Conservation (phyloP, 2,113 vertebrate genomes). For the Misgurnus anguillicaudatus region DNA sequence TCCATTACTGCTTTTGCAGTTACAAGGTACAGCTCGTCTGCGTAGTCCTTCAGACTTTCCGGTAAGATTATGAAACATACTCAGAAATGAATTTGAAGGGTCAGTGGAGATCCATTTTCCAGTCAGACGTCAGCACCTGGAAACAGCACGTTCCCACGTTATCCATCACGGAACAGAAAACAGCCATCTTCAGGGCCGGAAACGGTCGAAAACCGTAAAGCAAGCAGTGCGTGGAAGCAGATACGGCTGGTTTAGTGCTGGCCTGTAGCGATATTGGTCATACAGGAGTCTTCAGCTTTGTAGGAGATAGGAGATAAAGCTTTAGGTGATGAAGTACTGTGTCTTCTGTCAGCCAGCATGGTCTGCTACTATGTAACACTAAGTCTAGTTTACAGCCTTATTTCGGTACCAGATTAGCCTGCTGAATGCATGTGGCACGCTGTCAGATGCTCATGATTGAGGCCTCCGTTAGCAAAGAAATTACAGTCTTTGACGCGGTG, state of each 20-base stretch:
- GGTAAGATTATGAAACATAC: conserved; percentile 25
- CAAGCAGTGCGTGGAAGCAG: conserved; percentile 27
- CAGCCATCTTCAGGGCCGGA: conserved; percentile 13
- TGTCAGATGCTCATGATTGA: conserved; percentile 31
- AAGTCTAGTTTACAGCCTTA: conserved; percentile 27
- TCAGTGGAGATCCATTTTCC: conserved; percentile 41
- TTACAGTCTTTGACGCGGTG: conserved; percentile 35
- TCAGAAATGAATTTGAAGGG: conserved; percentile 29
- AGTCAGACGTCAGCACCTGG: conserved; percentile 9
- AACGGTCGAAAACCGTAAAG: not conserved
- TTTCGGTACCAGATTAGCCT: not conserved
- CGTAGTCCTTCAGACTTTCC: conserved; percentile 19
- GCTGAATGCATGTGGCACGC: not conserved
- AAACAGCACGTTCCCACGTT: conserved; percentile 12
- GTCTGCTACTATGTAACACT: not conserved
- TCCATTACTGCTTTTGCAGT: not conserved
- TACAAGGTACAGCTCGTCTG: conserved; percentile 14
- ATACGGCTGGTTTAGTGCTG: conserved; percentile 44
- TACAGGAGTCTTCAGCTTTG: conserved; percentile 50
- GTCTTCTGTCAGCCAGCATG: not conserved
- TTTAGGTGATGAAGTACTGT: conserved; percentile 46
- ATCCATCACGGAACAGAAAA: conserved; percentile 30
- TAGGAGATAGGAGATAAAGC: conserved; percentile 62
- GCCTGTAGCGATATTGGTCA: conserved; percentile 64
- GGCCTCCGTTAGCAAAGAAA: conserved; percentile 9